These are phyloP conservation scores for Ramphastos sulfuratus DNA, from an alignment of 2,113 vertebrate genomes.

Conservation along the genomic window DNA sequence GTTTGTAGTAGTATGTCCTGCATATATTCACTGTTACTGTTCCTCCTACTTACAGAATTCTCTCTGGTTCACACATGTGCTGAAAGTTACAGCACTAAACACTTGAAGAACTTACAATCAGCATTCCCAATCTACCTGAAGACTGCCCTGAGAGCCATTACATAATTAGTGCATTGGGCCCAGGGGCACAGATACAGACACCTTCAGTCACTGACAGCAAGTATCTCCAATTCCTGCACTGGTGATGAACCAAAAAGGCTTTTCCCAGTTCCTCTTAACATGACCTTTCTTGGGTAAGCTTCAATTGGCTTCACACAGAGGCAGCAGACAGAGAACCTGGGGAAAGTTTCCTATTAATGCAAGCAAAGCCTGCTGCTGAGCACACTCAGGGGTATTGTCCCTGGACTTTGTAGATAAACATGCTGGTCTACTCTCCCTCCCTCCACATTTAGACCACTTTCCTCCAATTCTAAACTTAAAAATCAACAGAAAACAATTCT, in stretches of 20 bases:
- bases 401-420: background rate
- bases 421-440: background rate
- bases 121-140: background rate
- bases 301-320: background rate
- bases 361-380: background rate
- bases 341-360: background rate
- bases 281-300: background rate
- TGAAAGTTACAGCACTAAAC: background rate
- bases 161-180: background rate
- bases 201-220: background rate
- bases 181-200: background rate
- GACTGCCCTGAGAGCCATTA: background rate
- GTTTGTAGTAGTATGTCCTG: background rate
- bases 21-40: background rate
- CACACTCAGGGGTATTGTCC: background rate
- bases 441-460: background rate
- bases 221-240: rapidly evolving
- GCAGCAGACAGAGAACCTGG: background rate
- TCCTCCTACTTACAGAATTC: too few relatives aligned
- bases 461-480: background rate
- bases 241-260: background rate
- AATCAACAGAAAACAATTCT: background rate
- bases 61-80: background rate
- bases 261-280: background rate
- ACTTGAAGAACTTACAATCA: background rate